Evolutionary conservation across 1,140 invertebrate genomes (phyloP), one percentile per base, ranked within the genome.

Genomic region (Drosophila dunni): DNA sequence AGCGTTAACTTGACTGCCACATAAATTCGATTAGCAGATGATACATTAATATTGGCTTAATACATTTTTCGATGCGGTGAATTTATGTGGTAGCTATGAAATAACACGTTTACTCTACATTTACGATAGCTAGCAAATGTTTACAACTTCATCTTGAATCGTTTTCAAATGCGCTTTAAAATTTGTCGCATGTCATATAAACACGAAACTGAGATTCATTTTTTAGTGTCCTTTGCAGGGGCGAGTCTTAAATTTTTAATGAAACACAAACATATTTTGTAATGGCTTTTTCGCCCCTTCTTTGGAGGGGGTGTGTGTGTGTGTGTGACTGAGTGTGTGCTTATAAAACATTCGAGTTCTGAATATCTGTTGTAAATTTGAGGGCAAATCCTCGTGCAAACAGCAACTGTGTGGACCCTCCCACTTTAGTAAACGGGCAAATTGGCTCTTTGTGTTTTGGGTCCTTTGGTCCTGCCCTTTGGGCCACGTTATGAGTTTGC

Each of bases 201-300:
- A 79, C 72, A 77, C 50, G 54, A 46, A 13, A 58, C 53, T 76
- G 61, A 60, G 56, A 50, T 68, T 58, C 61, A 48, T 67, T 33
- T 62, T 50, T 65, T 45, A 42, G 24, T 62, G 34, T 13, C 38
- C 20, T 44, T 51, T 20, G 54, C 40, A 56, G 29, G 63, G 51
- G 64, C 53, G 40, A 24, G 44, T 74, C 80, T 80, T 88, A 66
- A 78, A 89, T 88, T 88, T 88, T 88, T 88, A 88, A 88, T 88
- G 80, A 83, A 88, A 89, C 76, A 80, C 79, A 89, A 83, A 88
- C 79, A 89, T 79, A 77, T 86, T 86, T 86, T 88, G 79, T 76
- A 82, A 88, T 86, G 79, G 79, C 66, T 81, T 72, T 78, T 61
- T 46, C 9, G 13, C 45, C 50, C 20, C 1, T 36, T 40, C 29